A percentile compares a stretch with the other conserved stretches of the same genome.
phyloP scores from a whole-genome alignment of 2,797 vertebrate genomes.

The Scolopax bukidnonensis region DNA sequence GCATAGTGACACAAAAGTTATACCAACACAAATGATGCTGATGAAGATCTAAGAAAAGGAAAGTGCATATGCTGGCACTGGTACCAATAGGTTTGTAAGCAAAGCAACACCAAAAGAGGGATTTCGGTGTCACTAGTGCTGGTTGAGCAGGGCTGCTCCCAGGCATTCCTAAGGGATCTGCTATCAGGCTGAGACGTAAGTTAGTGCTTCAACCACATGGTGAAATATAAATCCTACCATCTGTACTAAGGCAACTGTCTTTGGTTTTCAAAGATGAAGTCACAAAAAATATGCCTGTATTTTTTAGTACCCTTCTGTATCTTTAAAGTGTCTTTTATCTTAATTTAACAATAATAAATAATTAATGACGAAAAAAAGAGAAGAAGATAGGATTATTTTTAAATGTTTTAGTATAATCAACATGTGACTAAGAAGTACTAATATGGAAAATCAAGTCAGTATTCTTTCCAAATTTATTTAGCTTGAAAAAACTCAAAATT shows the following conservation, averaged over 20 bases:
- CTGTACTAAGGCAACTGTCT: background rate
- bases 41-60: background rate
- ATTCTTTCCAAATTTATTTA: background rate
- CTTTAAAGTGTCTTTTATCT: background rate
- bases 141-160: background rate
- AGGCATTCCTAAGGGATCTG: background rate
- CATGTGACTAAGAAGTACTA: background rate
- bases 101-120: background rate
- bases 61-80: background rate
- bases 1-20: background rate
- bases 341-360: background rate
- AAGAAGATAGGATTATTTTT: background rate
- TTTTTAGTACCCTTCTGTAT: background rate
- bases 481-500: background rate
- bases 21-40: background rate
- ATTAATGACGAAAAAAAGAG: background rate
- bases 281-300: background rate
- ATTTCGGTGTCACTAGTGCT: background rate
- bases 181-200: background rate
- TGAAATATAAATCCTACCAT: background rate
- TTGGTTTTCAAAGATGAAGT: background rate
- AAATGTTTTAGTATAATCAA: background rate
- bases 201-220: background rate
- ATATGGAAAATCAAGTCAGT: background rate
- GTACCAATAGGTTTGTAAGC: background rate